Conservation (phyloP, 2,797 vertebrate genomes). For the Eupleurogrammus muticus region DNA sequence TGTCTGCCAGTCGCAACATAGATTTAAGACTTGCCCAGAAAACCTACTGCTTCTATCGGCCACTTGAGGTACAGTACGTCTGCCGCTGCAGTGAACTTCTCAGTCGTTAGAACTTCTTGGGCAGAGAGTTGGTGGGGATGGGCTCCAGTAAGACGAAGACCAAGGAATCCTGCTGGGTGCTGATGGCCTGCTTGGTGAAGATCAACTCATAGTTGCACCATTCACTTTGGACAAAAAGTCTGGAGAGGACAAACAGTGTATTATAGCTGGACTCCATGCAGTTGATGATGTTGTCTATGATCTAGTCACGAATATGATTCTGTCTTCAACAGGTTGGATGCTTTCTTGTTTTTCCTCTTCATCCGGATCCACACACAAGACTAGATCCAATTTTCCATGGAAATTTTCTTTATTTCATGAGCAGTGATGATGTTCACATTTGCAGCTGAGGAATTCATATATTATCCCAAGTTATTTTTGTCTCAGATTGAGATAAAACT, state of each 20-base stretch:
- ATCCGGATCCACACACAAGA: conserved; percentile 89
- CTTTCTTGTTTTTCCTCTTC: conserved; percentile 76
- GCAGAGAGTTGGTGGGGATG: conserved; percentile 83
- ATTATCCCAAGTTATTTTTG: too few relatives aligned
- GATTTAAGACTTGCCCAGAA: conserved; percentile 87
- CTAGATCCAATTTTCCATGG: too few relatives aligned
- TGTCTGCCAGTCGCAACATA: conserved; percentile 63
- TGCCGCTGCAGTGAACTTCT: conserved; percentile 83
- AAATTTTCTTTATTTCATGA: too few relatives aligned
- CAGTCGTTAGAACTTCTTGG: conserved; percentile 86
- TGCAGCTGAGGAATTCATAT: too few relatives aligned
- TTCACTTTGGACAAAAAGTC: conserved; percentile 90
- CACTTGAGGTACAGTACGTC: conserved; percentile 89
- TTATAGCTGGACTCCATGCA: conserved; percentile 91
- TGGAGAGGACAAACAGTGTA: conserved; percentile 89
- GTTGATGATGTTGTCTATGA: conserved; percentile 90
- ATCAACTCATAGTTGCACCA: conserved; percentile 95
- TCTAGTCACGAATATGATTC: conserved; percentile 81
- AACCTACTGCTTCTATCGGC: conserved; percentile 83
- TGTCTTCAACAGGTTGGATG: conserved; percentile 41
- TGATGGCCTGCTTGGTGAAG: conserved; percentile 90
- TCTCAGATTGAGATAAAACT: too few relatives aligned
- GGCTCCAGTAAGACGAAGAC: conserved; percentile 89
- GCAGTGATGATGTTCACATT: too few relatives aligned
- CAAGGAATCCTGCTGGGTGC: conserved; percentile 82